phyloP scores from a whole-genome alignment of 2,888 invertebrate species.

The Macrophya annulata region DNA sequence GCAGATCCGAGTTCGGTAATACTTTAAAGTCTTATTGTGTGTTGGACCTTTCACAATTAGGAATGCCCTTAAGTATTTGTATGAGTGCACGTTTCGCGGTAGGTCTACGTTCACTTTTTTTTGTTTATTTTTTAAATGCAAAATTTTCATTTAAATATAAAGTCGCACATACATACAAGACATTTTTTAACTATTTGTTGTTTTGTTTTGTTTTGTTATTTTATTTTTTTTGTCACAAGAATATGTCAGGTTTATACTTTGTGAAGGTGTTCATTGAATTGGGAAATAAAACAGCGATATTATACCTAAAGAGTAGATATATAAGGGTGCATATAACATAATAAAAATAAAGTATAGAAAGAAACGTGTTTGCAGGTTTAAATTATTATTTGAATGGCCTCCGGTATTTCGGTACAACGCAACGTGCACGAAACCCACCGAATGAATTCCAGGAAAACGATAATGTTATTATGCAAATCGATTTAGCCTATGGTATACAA shows the following conservation, averaged over 20 bases:
- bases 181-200: too few relatives aligned
- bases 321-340: neutral
- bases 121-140: neutral
- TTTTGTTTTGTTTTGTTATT: too few relatives aligned
- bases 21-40: neutral
- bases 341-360: neutral
- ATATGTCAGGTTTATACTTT: neutral
- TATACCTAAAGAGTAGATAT: neutral
- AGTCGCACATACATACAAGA: too few relatives aligned
- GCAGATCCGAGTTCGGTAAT: neutral
- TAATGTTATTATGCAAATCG: slow-evolving; percentile 52
- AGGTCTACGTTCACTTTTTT: neutral
- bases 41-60: neutral
- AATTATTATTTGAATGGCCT: slow-evolving; percentile 17
- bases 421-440: slow-evolving; percentile 13
- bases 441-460: slow-evolving; percentile 43
- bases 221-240: neutral
- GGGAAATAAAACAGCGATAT: neutral
- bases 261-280: neutral
- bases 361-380: neutral
- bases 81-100: neutral
- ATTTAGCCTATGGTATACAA: slow-evolving; percentile 32
- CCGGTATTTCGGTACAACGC: slow-evolving; percentile 17
- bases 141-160: neutral
- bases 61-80: neutral